Evolutionary conservation across 37 sponge, comb jelly and placozoan species (phyloP).

Genomic region (Hormiphora californensis): DNA sequence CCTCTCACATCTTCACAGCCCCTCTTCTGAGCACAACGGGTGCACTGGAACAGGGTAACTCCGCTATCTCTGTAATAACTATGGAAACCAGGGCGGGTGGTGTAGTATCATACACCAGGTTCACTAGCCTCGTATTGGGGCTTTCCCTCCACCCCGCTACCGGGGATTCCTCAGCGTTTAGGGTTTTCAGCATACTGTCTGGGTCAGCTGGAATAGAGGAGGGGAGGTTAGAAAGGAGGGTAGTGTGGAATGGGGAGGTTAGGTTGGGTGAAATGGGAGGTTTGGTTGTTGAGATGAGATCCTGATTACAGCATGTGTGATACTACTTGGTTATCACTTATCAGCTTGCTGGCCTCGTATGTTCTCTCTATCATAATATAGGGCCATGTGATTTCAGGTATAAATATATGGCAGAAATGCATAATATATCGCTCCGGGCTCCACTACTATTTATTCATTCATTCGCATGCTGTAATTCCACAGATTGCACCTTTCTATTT

Average conservation of each 20-base stretch:
- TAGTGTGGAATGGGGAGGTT: neutral
- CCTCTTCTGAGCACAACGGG: conserved; percentile 82
- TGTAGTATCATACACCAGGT: conserved; percentile 91
- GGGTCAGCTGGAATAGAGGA: conserved; percentile 77
- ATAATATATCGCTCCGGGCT: too few species aligned
- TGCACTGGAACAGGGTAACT: conserved; percentile 93
- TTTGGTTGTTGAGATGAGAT: too few species aligned
- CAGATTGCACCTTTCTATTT: too few species aligned
- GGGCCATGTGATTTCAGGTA: too few species aligned
- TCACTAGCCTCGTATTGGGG: conserved; percentile 69
- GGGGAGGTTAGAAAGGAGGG: neutral
- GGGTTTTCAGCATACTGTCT: conserved; percentile 59
- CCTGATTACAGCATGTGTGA: too few species aligned
- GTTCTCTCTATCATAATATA: too few species aligned
- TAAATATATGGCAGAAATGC: too few species aligned
- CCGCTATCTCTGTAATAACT: conserved; percentile 90
- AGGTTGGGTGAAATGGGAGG: neutral
- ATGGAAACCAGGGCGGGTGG: conserved; percentile 87
- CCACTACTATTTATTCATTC: too few species aligned
- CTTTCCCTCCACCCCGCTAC: conserved; percentile 72
- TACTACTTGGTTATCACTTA: too few species aligned
- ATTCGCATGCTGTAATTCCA: too few species aligned
- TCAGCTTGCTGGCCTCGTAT: too few species aligned
- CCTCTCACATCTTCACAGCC: conserved; percentile 12
- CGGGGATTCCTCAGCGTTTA: neutral